Percentiles rank a stretch among this genome's conserved stretches.
Evolutionary conservation across 2,797 vertebrate genomes (phyloP).

Genomic region (Megalops cyprinoides): DNA sequence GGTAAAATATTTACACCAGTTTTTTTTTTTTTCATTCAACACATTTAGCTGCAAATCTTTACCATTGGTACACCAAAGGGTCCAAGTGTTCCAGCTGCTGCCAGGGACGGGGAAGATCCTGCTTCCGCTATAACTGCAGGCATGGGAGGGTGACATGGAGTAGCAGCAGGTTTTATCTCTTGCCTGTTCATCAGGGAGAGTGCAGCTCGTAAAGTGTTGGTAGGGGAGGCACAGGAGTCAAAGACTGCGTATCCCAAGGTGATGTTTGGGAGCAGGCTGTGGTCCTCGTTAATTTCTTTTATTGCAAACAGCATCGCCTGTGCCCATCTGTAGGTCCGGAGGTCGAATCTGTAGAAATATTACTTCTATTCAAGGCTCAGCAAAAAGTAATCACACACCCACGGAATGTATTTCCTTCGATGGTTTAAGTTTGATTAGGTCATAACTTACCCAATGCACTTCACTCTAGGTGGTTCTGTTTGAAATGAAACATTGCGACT

Average conservation of each 20-base stretch:
- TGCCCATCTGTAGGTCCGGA: slow-evolving; percentile 73
- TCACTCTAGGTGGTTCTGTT: slow-evolving; percentile 51
- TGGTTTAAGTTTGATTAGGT: neutral
- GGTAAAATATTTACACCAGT: too few relatives aligned
- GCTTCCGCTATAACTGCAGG: slow-evolving; percentile 74
- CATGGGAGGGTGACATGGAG: slow-evolving; percentile 61
- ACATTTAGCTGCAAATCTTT: slow-evolving; percentile 45
- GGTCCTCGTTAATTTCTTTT: slow-evolving; percentile 73
- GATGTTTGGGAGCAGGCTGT: slow-evolving; percentile 69
- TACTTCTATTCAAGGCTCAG: neutral
- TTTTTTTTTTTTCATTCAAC: too few relatives aligned
- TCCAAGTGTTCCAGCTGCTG: slow-evolving; percentile 68
- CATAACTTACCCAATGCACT: slow-evolving; percentile 66
- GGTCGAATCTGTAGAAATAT: slow-evolving; percentile 67
- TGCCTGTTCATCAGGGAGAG: slow-evolving; percentile 61
- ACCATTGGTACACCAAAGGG: slow-evolving; percentile 75
- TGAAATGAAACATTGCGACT: slow-evolving; percentile 49
- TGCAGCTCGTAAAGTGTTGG: slow-evolving; percentile 67
- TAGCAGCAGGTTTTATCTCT: slow-evolving; percentile 34
- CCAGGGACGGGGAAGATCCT: slow-evolving; percentile 74
- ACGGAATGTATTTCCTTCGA: neutral
- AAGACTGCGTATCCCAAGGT: slow-evolving; percentile 74
- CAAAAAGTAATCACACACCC: neutral
- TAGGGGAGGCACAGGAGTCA: slow-evolving; percentile 74
- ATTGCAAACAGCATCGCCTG: slow-evolving; percentile 77